Percentiles rank a stretch among this genome's conserved stretches.
phyloP scores from a whole-genome alignment of 2,888 invertebrate genomes.

The Hirtodrosophila trivittata region DNA sequence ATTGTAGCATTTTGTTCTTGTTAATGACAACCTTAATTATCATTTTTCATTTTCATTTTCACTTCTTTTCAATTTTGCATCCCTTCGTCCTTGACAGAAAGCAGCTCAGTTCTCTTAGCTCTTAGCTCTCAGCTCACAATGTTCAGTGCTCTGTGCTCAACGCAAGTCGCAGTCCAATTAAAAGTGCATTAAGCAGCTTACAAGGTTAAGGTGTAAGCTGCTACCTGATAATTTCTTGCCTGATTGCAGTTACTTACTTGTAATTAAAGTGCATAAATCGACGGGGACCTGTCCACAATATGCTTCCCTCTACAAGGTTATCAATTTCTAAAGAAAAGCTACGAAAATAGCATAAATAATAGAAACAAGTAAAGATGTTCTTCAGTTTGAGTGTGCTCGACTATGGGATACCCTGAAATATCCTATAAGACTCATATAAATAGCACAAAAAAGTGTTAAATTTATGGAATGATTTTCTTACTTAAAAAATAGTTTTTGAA shows the following conservation, averaged over 20 bases:
- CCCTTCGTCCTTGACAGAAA: slow-evolving; percentile 38
- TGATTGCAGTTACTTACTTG: slow-evolving; percentile 68
- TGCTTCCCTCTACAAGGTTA: background rate
- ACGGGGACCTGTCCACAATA: slow-evolving; percentile 22
- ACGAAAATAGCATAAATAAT: background rate
- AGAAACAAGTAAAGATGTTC: background rate
- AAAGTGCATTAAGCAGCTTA: slow-evolving; percentile 72
- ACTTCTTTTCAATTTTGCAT: slow-evolving; percentile 59
- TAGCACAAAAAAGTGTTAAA: too few relatives aligned
- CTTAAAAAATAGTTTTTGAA: too few relatives aligned
- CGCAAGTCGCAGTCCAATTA: slow-evolving; percentile 64
- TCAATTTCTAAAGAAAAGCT: too few relatives aligned
- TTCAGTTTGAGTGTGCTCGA: too few relatives aligned
- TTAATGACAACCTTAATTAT: slow-evolving; percentile 70
- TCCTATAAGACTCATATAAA: too few relatives aligned
- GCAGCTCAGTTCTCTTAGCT: slow-evolving; percentile 4
- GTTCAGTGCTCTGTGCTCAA: slow-evolving; percentile 13
- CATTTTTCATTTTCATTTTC: slow-evolving; percentile 53
- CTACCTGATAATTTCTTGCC: slow-evolving; percentile 59
- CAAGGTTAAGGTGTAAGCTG: slow-evolving; percentile 61
- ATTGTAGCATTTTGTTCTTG: slow-evolving; percentile 15
- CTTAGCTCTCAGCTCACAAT: too few relatives aligned
- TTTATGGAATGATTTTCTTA: too few relatives aligned
- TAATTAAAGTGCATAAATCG: slow-evolving; percentile 71
- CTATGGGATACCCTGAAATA: too few relatives aligned